A percentile compares a stretch with the other conserved stretches of the same genome.
These are phyloP conservation scores for Lagocephalus sceleratus DNA, from an alignment of 2,797 vertebrate genomes.

Conservation along the genomic window DNA sequence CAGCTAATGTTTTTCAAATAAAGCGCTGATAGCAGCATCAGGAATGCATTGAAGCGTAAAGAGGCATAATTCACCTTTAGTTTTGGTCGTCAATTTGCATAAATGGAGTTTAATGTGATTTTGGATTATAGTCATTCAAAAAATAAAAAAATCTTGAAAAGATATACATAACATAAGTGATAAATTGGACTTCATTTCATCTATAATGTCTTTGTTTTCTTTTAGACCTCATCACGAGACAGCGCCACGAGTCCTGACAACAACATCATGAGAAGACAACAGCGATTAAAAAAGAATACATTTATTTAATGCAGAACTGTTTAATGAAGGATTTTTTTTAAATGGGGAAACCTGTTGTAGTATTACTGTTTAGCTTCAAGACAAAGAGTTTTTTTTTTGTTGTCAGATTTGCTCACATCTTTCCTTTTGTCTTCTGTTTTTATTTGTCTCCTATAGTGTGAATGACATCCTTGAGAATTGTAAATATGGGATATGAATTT, in stretches of 20 bases:
- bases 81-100: slow-evolving; percentile 36
- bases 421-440: slow-evolving; percentile 43
- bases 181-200: neutral
- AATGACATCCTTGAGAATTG: slow-evolving; percentile 66
- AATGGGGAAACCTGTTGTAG: slow-evolving; percentile 51
- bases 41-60: slow-evolving; percentile 42
- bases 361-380: slow-evolving; percentile 64
- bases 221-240: slow-evolving; percentile 75
- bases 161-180: no score
- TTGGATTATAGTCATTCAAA: neutral
- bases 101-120: slow-evolving; percentile 25
- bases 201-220: neutral
- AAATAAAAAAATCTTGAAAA: no score
- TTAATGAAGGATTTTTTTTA: slow-evolving; percentile 64
- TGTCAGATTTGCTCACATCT: slow-evolving; percentile 58
- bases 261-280: slow-evolving; percentile 65
- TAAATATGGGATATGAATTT: slow-evolving; percentile 76
- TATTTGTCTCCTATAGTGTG: slow-evolving; percentile 52
- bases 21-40: slow-evolving; percentile 52
- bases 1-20: slow-evolving; percentile 61
- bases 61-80: slow-evolving; percentile 44
- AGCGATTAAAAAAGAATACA: slow-evolving; percentile 16
- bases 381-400: slow-evolving; percentile 61
- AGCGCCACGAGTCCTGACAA: slow-evolving; percentile 71
- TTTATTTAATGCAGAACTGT: slow-evolving; percentile 68